Conservation (phyloP, 1,140 invertebrate species). For the Apis mellifera region DNA sequence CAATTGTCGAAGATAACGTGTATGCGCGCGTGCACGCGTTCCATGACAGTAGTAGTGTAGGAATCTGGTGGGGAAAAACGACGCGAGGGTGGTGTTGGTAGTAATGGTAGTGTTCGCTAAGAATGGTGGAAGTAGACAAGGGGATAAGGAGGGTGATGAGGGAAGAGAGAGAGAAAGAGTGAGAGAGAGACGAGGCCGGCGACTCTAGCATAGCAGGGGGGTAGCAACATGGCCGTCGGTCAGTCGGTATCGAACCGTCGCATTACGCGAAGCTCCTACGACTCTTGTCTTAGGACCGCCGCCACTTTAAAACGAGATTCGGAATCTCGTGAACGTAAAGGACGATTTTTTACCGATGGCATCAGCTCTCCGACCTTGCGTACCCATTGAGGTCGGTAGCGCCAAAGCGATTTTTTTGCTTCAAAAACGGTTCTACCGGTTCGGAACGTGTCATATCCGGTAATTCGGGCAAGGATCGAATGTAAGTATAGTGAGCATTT, state of each 20-base stretch:
- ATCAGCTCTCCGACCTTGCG: constrained; percentile 41
- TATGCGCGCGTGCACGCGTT: constrained; percentile 40
- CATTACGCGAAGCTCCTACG: constrained; percentile 55
- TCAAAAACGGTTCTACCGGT: constrained; percentile 37
- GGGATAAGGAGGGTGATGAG: constrained; percentile 12
- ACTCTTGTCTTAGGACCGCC: constrained; percentile 47
- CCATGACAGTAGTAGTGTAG: neutral
- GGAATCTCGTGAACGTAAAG: constrained; percentile 53
- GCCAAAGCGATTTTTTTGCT: constrained; percentile 21
- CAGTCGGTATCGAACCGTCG: constrained; percentile 76
- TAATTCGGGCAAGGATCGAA: constrained; percentile 33
- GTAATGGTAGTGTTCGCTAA: constrained; percentile 44
- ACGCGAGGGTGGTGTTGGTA: constrained; percentile 8
- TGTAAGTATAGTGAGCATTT: constrained; percentile 24
- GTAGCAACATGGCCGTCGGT: constrained; percentile 73
- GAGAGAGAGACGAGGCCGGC: constrained; percentile 35
- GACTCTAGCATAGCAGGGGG: constrained; percentile 56
- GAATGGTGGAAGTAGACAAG: constrained; percentile 55
- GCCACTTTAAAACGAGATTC: constrained; percentile 37
- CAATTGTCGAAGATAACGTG: constrained; percentile 75
- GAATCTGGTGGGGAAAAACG: neutral
- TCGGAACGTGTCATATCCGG: constrained; percentile 23
- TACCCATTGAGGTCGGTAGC: constrained; percentile 47
- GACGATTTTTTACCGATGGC: constrained; percentile 57
- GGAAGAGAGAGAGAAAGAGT: constrained; percentile 22